Conservation (phyloP, 2,797 vertebrate genomes). For the Ibycter americanus region DNA sequence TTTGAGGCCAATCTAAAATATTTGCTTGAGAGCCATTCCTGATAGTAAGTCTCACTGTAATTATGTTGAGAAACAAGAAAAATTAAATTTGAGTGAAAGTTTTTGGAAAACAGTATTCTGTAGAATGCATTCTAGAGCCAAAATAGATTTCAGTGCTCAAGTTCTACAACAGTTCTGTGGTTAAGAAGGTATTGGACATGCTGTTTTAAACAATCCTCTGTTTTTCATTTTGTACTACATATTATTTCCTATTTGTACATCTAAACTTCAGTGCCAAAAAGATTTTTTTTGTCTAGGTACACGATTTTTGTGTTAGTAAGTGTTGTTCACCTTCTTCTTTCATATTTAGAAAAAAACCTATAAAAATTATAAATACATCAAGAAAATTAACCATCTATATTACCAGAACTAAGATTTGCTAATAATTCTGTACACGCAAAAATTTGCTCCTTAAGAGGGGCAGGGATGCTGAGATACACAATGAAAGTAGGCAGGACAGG, state of each 20-base stretch:
- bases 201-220: not conserved
- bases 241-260: not conserved
- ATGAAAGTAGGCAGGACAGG: not conserved
- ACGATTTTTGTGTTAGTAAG: not conserved
- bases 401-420: not conserved
- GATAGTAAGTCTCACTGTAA: not conserved
- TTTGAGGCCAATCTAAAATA: not conserved
- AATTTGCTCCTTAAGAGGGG: not conserved
- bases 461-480: not conserved
- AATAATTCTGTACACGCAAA: not conserved
- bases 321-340: not conserved
- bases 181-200: not conserved
- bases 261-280: not conserved
- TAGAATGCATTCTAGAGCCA: not conserved
- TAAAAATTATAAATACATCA: not conserved
- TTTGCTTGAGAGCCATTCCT: not conserved
- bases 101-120: not conserved
- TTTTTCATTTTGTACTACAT: not conserved
- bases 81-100: not conserved
- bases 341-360: not conserved
- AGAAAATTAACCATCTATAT: not conserved
- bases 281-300: not conserved
- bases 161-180: not conserved
- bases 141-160: not conserved
- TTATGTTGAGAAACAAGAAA: not conserved